Base-by-base conservation (phyloP, 1,140 invertebrate species). In the Anoplolepis gracilipes region DNA sequence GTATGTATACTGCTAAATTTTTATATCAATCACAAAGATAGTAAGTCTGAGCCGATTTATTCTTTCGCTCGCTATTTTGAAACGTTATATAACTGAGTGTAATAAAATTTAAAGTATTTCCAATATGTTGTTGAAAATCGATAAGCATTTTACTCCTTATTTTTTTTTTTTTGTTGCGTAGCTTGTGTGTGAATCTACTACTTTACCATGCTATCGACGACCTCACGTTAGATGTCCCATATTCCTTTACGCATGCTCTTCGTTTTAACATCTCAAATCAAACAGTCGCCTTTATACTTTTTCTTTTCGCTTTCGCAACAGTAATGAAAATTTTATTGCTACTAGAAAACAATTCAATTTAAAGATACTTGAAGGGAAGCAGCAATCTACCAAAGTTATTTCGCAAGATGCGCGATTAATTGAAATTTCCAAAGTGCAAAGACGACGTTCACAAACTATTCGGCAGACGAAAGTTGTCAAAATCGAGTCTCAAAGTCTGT, bases 141-240 rank as follows among this genome's bases (percentile, higher is more conserved):
- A 77, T 39, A 36, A 19, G 59, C 39, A 64, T 64, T 77, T 77
- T 77, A 77, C 53, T 75, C 13, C 8, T 22, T 13, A 25, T 49
- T 19, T 49, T 49, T 16, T 49, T 1, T 36, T 4, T 6, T 6
- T 33, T 55, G 16, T 25, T 55, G 30, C 70, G 30, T 11, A 69
- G n/a, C 1, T 33, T 46, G 30, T 59, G 19, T 59, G 30, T 64
- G 19, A 49, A 5, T 19, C 3, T 49, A 55, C 42, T 88, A 85
- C 59, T 70, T 85, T 88, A 64, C 57, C 87, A 88, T 88, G 86
- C 87, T 39, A 16, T 30, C 53, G 65, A 72, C 16, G 30, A 53
- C 65, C 59, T 25, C n/a, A 13, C 5, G 13, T 69, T 53, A 82
- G 10, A 64, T 62, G 75, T 76, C 53, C 64, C 33, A 36, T 30